These are phyloP conservation scores for Tetragonula carbonaria DNA, from an alignment of 2,888 invertebrate genomes.

Conservation along the genomic window DNA sequence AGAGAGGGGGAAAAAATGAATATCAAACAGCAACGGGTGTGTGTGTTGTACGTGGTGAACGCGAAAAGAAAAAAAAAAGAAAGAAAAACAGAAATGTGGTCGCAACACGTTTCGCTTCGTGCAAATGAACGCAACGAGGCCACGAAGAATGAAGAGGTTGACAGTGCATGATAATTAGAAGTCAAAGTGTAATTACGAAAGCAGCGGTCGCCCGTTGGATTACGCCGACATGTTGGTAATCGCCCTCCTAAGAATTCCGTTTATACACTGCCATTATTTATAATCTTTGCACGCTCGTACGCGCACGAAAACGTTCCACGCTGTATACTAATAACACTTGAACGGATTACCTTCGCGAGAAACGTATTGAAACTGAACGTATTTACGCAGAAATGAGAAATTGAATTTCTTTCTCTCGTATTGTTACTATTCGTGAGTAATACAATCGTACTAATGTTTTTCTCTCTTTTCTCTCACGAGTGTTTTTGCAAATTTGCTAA, in stretches of 20 bases:
- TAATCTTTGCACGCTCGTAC: constrained; percentile 1
- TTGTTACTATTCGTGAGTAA: not conserved
- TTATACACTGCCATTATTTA: constrained; percentile 24
- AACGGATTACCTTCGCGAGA: not conserved
- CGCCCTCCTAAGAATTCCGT: constrained; percentile 9
- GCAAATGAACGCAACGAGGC: constrained; percentile 33
- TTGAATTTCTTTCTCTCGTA: not conserved
- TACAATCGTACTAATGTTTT: not conserved
- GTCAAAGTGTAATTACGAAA: constrained; percentile 44
- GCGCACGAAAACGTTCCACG: not conserved
- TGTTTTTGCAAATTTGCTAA: not conserved
- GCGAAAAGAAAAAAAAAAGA: constrained; percentile 8
- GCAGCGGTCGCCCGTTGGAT: constrained; percentile 21
- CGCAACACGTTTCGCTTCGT: constrained; percentile 29
- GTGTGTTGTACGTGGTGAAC: constrained; percentile 17
- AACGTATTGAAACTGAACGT: not conserved
- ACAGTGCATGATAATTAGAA: constrained; percentile 41
- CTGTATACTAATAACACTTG: not conserved
- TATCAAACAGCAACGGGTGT: constrained; percentile 6
- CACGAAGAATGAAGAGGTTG: constrained; percentile 42
- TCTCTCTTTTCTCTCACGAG: not conserved
- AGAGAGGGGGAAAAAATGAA: not conserved
- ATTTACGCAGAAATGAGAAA: not conserved
- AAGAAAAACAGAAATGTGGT: constrained; percentile 19
- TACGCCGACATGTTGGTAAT: constrained; percentile 12